Evolutionary conservation across 2,113 vertebrate species (phyloP).

Genomic region (Phasianus colchicus): DNA sequence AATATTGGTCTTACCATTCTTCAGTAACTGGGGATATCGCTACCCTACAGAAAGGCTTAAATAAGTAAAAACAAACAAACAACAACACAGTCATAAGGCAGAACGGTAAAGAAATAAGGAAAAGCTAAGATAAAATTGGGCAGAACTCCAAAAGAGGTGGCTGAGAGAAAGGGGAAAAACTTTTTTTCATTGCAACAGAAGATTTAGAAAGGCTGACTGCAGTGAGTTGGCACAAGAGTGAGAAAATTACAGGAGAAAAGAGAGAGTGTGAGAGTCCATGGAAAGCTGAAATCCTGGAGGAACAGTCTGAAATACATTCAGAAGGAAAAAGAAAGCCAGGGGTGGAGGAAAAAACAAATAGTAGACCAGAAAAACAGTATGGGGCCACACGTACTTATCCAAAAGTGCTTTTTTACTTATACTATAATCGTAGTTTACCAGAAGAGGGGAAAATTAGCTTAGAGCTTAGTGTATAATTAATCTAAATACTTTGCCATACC

Average conservation of each 20-base stretch:
- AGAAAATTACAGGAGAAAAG: not conserved
- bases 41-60: not conserved
- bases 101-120: not conserved
- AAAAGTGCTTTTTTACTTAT: not conserved
- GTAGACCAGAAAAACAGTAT: constrained; percentile 8
- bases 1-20: not conserved
- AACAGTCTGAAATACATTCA: constrained; percentile 21
- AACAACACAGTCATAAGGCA: not conserved
- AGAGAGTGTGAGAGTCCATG: not conserved
- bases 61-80: not conserved
- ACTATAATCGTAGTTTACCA: not conserved
- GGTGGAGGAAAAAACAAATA: not conserved
- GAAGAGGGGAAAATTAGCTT: not conserved
- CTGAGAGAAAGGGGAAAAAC: not conserved
- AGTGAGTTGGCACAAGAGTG: not conserved
- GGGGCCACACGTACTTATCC: not conserved
- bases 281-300: not conserved
- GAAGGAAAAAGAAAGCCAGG: not conserved
- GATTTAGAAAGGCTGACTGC: constrained; percentile 9
- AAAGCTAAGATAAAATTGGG: not conserved
- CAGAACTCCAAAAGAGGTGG: not conserved
- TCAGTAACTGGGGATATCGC: not conserved
- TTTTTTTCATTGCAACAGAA: not conserved
- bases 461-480: not conserved
- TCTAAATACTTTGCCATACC: not conserved